Evolutionary conservation across 2,888 invertebrate genomes (phyloP).

Genomic region (Oscheius sp.): DNA sequence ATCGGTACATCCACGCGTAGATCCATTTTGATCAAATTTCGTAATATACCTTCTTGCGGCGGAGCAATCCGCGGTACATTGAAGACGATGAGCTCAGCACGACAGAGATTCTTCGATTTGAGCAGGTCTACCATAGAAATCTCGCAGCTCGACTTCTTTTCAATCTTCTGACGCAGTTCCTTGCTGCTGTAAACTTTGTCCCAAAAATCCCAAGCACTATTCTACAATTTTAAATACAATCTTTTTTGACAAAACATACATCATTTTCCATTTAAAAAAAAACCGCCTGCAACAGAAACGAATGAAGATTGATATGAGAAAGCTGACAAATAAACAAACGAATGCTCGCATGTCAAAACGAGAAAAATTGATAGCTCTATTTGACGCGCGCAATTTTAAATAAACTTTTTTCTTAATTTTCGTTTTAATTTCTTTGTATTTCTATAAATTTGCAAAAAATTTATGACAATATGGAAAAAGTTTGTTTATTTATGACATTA

Average conservation of each 20-base stretch:
- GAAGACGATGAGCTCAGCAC: constrained; percentile 9
- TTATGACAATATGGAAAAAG: too few relatives aligned
- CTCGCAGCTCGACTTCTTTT: constrained; percentile 3
- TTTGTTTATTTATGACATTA: too few relatives aligned
- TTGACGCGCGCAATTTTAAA: too few relatives aligned
- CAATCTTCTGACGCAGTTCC: constrained; percentile 12
- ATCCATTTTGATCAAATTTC: constrained; percentile 9
- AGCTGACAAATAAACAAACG: neutral
- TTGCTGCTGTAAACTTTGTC: constrained; percentile 20
- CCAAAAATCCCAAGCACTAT: constrained; percentile 26
- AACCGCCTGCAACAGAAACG: neutral
- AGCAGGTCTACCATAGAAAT: constrained; percentile 20
- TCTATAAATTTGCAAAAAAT: too few relatives aligned
- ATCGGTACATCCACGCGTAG: constrained; percentile 13
- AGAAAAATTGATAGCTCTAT: too few relatives aligned
- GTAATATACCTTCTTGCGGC: neutral
- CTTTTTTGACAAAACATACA: too few relatives aligned
- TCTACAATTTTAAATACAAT: neutral
- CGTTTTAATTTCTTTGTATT: too few relatives aligned
- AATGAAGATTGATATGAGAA: neutral
- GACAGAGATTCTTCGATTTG: constrained; percentile 6
- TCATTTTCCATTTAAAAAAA: neutral
- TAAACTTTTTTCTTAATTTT: too few relatives aligned
- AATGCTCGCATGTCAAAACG: too few relatives aligned
- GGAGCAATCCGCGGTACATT: constrained; percentile 19